A percentile compares a stretch with the other conserved stretches of the same genome.
Conservation (phyloP, 2,888 invertebrate genomes). For the Phrixothrix hirtus region DNA sequence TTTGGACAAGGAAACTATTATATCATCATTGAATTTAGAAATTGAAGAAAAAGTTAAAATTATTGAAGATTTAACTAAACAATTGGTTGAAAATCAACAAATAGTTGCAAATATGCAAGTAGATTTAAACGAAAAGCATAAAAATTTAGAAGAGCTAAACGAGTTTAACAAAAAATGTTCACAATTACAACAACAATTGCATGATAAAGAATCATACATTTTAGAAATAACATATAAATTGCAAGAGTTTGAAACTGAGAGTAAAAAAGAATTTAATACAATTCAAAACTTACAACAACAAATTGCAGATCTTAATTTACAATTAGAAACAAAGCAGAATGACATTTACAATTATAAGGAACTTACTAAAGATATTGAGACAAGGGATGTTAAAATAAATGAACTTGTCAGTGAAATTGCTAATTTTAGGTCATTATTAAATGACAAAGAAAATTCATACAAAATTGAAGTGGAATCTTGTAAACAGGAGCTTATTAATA, state of each 20-base stretch:
- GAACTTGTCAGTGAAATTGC: constrained; percentile 19
- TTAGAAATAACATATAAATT: constrained; percentile 9
- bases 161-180: constrained; percentile 2
- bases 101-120: not conserved
- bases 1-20: not conserved
- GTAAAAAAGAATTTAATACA: constrained; percentile 23
- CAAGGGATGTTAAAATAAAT: constrained; percentile 9
- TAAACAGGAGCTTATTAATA: too few relatives aligned
- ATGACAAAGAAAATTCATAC: too few relatives aligned
- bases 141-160: too few relatives aligned
- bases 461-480: too few relatives aligned
- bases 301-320: constrained; percentile 27
- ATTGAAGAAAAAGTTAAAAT: constrained; percentile 34
- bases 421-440: constrained; percentile 31
- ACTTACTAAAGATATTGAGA: not conserved
- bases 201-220: constrained; percentile 26
- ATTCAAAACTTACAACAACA: constrained; percentile 35
- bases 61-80: constrained; percentile 6
- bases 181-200: constrained; percentile 8
- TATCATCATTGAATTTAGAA: constrained; percentile 4
- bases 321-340: constrained; percentile 38
- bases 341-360: too few relatives aligned
- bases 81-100: not conserved
- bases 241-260: constrained; percentile 10
- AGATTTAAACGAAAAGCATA: constrained; percentile 5